Conservation (phyloP, 2,797 vertebrate species). For the Sebastes diaconus region DNA sequence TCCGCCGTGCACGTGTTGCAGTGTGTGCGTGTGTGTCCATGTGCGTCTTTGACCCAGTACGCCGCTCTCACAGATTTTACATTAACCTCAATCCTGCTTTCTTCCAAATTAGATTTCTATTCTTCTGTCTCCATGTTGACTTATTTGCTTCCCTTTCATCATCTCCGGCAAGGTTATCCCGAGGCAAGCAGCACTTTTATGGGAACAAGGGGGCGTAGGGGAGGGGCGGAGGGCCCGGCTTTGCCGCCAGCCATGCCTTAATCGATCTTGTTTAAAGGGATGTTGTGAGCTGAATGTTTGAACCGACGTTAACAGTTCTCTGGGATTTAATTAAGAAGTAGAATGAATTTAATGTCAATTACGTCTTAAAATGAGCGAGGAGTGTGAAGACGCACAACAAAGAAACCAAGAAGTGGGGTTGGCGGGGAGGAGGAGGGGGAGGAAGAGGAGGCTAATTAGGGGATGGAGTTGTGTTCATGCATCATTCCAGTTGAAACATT, state of each 20-base stretch:
- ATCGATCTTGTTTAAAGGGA: conserved; percentile 79
- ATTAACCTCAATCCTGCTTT: conserved; percentile 66
- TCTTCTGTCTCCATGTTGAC: conserved; percentile 69
- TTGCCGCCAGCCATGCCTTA: conserved; percentile 67
- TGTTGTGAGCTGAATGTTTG: conserved; percentile 75
- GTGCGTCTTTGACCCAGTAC: conserved; percentile 35
- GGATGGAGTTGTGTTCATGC: conserved; percentile 64
- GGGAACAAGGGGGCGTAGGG: conserved; percentile 61
- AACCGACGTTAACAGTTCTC: conserved; percentile 77
- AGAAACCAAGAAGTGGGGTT: conserved; percentile 17
- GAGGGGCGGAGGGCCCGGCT: conserved; percentile 31
- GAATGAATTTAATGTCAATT: conserved; percentile 77
- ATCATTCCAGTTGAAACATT: conserved; percentile 67
- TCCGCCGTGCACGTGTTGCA: neutral
- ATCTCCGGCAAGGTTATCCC: conserved; percentile 79
- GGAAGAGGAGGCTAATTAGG: conserved; percentile 67
- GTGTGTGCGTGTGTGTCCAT: neutral
- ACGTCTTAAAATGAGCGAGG: conserved; percentile 62
- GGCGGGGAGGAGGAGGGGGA: neutral
- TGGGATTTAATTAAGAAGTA: conserved; percentile 79
- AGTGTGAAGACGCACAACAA: conserved; percentile 53
- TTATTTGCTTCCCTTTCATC: conserved; percentile 80
- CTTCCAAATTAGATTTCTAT: conserved; percentile 70
- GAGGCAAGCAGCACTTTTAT: conserved; percentile 74
- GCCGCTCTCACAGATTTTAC: conserved; percentile 38